Percentiles rank a stretch among this genome's conserved stretches.
Conservation (phyloP, 1,140 invertebrate genomes). For the Pemphigus obesinymphae region DNA sequence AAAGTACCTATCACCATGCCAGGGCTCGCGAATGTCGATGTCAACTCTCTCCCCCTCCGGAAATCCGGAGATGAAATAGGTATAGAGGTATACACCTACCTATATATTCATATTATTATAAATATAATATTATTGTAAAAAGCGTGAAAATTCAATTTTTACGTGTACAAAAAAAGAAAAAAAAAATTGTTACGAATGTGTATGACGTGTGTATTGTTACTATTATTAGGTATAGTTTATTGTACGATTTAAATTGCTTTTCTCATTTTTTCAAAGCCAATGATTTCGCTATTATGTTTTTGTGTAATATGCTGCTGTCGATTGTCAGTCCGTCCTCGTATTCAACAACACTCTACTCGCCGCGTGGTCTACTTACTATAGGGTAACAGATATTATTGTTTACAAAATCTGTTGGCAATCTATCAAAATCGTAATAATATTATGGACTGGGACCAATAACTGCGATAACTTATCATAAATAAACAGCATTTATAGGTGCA, state of each 20-base stretch:
- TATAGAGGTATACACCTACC: no score
- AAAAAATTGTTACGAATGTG: background rate
- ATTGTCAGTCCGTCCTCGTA: background rate
- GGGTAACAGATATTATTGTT: background rate
- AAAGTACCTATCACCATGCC: no score
- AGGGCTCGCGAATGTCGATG: no score
- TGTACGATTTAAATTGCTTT: slow-evolving; percentile 28
- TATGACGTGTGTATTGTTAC: background rate
- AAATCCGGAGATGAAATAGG: no score
- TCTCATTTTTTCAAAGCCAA: background rate
- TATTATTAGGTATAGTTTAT: slow-evolving; percentile 17
- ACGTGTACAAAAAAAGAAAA: background rate
- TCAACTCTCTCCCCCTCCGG: no score
- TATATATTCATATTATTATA: no score
- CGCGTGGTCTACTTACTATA: background rate
- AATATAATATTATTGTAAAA: no score
- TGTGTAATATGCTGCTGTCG: background rate
- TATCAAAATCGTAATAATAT: background rate
- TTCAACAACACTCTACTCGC: background rate
- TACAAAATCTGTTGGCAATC: background rate
- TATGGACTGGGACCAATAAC: background rate
- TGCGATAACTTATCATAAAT: background rate
- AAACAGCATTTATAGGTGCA: background rate
- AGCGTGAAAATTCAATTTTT: background rate
- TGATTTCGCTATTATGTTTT: slow-evolving; percentile 17